Evolutionary conservation across 1,140 invertebrate genomes (phyloP).

Genomic region (Lepidostoma basale): DNA sequence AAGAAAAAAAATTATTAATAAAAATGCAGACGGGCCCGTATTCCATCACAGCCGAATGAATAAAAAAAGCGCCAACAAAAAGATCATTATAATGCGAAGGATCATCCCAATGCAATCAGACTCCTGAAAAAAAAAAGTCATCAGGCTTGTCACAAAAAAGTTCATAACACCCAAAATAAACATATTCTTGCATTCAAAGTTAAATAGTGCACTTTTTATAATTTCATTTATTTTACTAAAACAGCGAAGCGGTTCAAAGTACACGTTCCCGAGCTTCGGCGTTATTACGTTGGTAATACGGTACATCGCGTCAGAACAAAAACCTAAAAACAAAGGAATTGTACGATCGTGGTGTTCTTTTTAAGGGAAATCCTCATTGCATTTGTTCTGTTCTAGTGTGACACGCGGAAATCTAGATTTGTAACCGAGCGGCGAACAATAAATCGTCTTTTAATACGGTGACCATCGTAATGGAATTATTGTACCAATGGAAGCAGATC

Average conservation of each 20-base stretch:
- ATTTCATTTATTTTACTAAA: background rate
- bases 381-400: slow-evolving; percentile 21
- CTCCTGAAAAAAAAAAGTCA: background rate
- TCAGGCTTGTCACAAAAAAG: background rate
- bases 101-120: background rate
- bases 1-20: too few species aligned
- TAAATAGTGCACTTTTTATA: too few species aligned
- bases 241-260: background rate
- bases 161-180: background rate
- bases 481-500: too few species aligned
- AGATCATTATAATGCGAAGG: background rate
- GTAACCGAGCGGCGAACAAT: background rate
- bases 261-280: background rate
- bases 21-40: background rate
- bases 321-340: slow-evolving; percentile 27
- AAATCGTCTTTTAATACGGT: background rate
- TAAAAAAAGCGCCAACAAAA: slow-evolving; percentile 10
- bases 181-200: too few species aligned
- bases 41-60: slow-evolving; percentile 7
- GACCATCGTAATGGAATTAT: too few species aligned
- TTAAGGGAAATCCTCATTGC: slow-evolving; percentile 39
- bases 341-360: slow-evolving; percentile 22
- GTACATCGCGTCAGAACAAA: slow-evolving; percentile 23
- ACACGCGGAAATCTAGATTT: background rate
- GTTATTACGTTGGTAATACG: slow-evolving; percentile 20